These are phyloP conservation scores for Rhea americana DNA, from an alignment of 2,113 vertebrate species.

Conservation along the genomic window DNA sequence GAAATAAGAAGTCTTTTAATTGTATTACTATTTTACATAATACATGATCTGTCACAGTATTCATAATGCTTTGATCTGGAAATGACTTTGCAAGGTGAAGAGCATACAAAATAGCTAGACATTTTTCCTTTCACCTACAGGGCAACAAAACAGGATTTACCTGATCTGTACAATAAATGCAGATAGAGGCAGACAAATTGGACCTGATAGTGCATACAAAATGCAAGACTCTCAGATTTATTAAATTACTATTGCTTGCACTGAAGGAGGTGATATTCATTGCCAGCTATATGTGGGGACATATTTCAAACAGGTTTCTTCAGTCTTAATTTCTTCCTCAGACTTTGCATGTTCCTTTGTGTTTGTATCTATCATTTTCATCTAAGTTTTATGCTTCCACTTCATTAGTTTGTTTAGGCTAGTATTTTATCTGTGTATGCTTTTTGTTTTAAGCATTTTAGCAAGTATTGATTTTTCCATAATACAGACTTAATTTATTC, in stretches of 20 bases:
- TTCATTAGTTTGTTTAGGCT: background rate
- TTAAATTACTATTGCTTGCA: background rate
- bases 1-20: background rate
- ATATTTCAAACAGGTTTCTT: background rate
- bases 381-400: background rate
- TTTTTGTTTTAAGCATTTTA: background rate
- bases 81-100: background rate
- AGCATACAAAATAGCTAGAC: background rate
- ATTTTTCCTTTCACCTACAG: background rate
- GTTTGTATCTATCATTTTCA: background rate
- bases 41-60: background rate
- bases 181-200: slow-evolving; percentile 15
- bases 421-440: background rate
- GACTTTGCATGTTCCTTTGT: background rate
- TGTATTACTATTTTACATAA: background rate
- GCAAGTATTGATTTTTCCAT: slow-evolving; percentile 6
- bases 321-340: background rate
- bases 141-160: slow-evolving; percentile 5
- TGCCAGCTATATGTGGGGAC: background rate
- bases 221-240: background rate
- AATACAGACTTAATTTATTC: background rate
- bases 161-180: background rate
- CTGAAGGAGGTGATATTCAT: background rate
- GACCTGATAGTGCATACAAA: background rate
- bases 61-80: background rate